A percentile compares a stretch with the other conserved stretches of the same genome.
phyloP scores from a whole-genome alignment of 1,140 invertebrate genomes.

The Cephus cinctus region DNA sequence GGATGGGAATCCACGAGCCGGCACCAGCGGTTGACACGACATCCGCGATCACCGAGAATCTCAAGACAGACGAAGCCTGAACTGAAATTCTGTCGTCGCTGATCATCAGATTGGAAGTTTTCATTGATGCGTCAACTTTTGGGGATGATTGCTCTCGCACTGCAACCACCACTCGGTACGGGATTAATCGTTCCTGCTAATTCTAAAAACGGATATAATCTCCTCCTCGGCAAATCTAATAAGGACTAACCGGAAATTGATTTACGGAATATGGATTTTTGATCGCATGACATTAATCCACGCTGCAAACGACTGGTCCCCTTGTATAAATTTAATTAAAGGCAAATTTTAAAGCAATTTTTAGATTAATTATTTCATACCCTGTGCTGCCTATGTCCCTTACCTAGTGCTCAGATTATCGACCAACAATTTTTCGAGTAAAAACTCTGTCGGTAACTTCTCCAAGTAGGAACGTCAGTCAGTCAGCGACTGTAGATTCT shows the following conservation, averaged over 20 bases:
- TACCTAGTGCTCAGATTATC: no score
- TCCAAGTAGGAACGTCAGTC: no score
- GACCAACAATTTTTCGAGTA: no score
- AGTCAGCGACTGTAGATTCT: no score
- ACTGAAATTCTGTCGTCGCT: neutral
- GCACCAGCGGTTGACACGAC: conserved; percentile 24
- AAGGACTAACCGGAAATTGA: neutral
- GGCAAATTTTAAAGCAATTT: conserved; percentile 13
- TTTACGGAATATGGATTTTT: no score
- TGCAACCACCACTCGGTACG: no score
- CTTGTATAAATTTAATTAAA: conserved; percentile 17
- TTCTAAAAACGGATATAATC: neutral
- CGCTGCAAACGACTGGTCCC: no score
- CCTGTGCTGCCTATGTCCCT: no score
- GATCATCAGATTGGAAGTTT: neutral
- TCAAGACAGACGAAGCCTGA: conserved; percentile 46
- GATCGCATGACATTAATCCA: neutral
- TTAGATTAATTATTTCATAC: no score
- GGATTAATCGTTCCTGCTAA: no score
- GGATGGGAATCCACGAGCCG: conserved; percentile 67
- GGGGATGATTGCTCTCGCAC: no score
- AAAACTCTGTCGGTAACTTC: no score
- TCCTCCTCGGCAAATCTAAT: neutral
- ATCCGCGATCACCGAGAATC: conserved; percentile 45
- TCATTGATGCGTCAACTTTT: neutral